Percentiles rank a stretch among this genome's conserved stretches.
These are phyloP conservation scores for Tineola bisselliella DNA, from an alignment of 2,888 invertebrate species.

Conservation along the genomic window DNA sequence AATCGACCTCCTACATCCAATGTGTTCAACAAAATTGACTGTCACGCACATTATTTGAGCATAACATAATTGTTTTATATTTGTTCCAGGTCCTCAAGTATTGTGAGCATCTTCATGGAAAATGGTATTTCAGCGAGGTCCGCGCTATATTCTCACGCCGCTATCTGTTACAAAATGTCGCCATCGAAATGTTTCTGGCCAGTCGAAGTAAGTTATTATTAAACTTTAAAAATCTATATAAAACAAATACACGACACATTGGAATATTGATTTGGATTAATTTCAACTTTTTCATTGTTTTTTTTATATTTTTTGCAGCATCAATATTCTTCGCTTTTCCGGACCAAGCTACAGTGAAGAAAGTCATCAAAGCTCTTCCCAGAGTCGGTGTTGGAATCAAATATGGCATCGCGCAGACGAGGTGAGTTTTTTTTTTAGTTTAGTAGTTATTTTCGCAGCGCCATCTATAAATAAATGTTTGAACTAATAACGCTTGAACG, in stretches of 20 bases:
- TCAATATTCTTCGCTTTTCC: slow-evolving; percentile 99
- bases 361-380: slow-evolving; percentile 97
- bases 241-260: too few relatives aligned
- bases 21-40: too few relatives aligned
- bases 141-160: slow-evolving; percentile 97
- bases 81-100: slow-evolving; percentile 93
- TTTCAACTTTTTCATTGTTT: too few relatives aligned
- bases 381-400: slow-evolving; percentile 99
- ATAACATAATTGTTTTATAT: too few relatives aligned
- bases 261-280: too few relatives aligned
- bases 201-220: slow-evolving; percentile 86
- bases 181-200: slow-evolving; percentile 98
- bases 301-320: too few relatives aligned
- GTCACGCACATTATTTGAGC: too few relatives aligned
- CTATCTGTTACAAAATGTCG: slow-evolving; percentile 95
- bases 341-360: slow-evolving; percentile 96
- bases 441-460: not conserved
- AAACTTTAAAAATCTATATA: too few relatives aligned
- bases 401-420: slow-evolving; percentile 98
- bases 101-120: slow-evolving; percentile 98
- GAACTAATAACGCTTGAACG: too few relatives aligned
- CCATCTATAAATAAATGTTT: not conserved
- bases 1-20: too few relatives aligned
- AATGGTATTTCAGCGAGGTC: slow-evolving; percentile 99
- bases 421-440: slow-evolving; percentile 68